Base-by-base conservation (phyloP, 2,888 invertebrate species). In the Clostera curtula region DNA sequence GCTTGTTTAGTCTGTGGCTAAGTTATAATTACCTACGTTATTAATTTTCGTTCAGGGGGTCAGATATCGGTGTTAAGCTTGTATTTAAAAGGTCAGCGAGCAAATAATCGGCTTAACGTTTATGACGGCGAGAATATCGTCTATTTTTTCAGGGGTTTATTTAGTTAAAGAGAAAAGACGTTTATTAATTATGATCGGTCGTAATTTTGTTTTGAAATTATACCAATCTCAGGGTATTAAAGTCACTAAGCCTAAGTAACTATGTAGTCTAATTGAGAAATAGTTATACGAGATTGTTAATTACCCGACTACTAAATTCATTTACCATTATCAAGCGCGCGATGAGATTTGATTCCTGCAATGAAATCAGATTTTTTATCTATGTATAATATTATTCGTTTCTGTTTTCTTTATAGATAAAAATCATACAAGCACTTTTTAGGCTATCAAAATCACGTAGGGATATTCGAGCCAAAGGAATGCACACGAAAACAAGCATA, bases 51-150 rank as follows among this genome's bases (percentile, higher is more conserved):
- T 49, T 49, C 42, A 43, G 33, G 43, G n/a, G 54, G 51, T 62
- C 56, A 52, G 50, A 56, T 60, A 57, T 55, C 56, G 27, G 39
- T 34, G 48, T 51, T 48, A 58, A 58, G 58, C 58, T 47, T 48
- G 43, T 59, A 54, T 52, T 59, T 55, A 47, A 57, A 63, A 63
- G 61, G 61, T 63, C 61, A 61, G 39, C 29, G 55, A 35, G 46
- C 56, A 56, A 40, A 45, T 66, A 66, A 67, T 63, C 66, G 50
- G 64, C 62, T 67, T 64, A 65, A 27, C 43, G 20, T 27, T 31
- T 43, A 36, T 34, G 30, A 19, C 25, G 34, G 42, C 38, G 37
- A 31, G 36, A 52, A 48, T 49, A 46, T 39, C 30, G 33, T 34
- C 34, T 35, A 37, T 47, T 44, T 45, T 38, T 31, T 43, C 38